Evolutionary conservation across 2,113 vertebrate genomes (phyloP), one percentile per base, ranked within the genome.

Genomic region (Danionella cerebrum): DNA sequence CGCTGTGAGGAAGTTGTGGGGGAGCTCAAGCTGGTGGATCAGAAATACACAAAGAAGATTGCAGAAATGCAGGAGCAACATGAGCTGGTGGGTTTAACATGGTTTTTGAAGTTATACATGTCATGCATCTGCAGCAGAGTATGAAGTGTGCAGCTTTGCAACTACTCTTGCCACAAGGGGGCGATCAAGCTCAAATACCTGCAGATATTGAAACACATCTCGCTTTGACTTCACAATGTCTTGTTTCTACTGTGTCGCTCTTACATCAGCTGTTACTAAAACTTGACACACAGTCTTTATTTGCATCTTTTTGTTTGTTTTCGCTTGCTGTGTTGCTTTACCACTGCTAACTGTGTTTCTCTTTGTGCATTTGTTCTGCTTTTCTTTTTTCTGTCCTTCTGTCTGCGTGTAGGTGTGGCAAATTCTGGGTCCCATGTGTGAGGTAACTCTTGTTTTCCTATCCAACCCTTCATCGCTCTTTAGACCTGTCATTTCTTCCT

Each of bases 1-100:
- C 91, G 91, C 65, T 98, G 93, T 1, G 94, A 94, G 79, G 88
- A 86, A 0, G 83, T 95, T 74, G 86, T 97, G 54, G 79, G 81
- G 0, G 91, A 98, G 51, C 88, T 98, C 77, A 90, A 91, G 74
- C 91, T 87, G 69, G 90, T 93, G 67, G 93, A 96, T 82, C 90
- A 91, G 73, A 93, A 94, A 65, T 94, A 90, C 4, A 85, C 81
- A 25, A 92, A 92, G 83, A 91, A 91, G 80, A 91, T 93, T 38
- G 71, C 78, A 7, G 91, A 94, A 68, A 89, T 94, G 89, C 92
- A 94, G 82, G 91, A 93, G 81, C 95, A 97, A 74, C 94, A 98
- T 0, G 85, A 94, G 39, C 82, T 94, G 93, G 95, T 98, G 80
- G 89, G 90, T 29, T 47, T 18, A 27, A 13, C 4, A 10, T 7